Evolutionary conservation across 2,113 vertebrate species (phyloP).

Genomic region (Brachirus orientalis): DNA sequence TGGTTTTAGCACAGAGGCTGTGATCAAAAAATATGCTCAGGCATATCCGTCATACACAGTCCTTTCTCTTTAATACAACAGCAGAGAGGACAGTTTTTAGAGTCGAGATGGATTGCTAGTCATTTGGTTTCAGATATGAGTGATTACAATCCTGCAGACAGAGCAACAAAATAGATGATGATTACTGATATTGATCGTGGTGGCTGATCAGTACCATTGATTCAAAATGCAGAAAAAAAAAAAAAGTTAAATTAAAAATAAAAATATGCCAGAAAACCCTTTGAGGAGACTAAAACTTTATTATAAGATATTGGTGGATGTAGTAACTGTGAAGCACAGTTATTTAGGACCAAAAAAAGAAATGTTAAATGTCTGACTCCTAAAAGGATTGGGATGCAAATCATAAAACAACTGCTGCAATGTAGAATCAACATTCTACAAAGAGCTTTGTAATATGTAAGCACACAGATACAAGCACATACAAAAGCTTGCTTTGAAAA

Average conservation of each 20-base stretch:
- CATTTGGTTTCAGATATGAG: slow-evolving; percentile 49
- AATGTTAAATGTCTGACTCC: neutral
- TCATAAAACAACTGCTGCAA: slow-evolving; percentile 29
- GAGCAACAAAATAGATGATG: slow-evolving; percentile 65
- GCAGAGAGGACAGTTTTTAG: slow-evolving; percentile 37
- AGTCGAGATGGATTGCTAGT: slow-evolving; percentile 63
- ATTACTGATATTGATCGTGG: slow-evolving; percentile 73
- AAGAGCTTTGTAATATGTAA: slow-evolving; percentile 36
- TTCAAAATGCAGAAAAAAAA: slow-evolving; percentile 38
- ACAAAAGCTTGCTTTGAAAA: slow-evolving; percentile 30
- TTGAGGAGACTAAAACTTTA: slow-evolving; percentile 54
- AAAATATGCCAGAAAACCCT: slow-evolving; percentile 51
- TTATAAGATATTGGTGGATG: neutral
- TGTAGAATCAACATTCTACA: slow-evolving; percentile 3
- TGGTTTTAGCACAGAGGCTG: slow-evolving; percentile 39
- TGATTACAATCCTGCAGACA: slow-evolving; percentile 61
- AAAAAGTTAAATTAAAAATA: slow-evolving; percentile 41
- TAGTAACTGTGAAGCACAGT: slow-evolving; percentile 6
- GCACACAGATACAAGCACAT: slow-evolving; percentile 15
- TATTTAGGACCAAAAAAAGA: neutral
- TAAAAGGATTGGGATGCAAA: slow-evolving; percentile 61
- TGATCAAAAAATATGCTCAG: slow-evolving; percentile 51
- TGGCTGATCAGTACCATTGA: slow-evolving; percentile 54
- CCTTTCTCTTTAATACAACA: slow-evolving; percentile 39
- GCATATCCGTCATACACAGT: slow-evolving; percentile 54